phyloP scores from a whole-genome alignment of 2,888 invertebrate species.

The Euplagia quadripunctaria region DNA sequence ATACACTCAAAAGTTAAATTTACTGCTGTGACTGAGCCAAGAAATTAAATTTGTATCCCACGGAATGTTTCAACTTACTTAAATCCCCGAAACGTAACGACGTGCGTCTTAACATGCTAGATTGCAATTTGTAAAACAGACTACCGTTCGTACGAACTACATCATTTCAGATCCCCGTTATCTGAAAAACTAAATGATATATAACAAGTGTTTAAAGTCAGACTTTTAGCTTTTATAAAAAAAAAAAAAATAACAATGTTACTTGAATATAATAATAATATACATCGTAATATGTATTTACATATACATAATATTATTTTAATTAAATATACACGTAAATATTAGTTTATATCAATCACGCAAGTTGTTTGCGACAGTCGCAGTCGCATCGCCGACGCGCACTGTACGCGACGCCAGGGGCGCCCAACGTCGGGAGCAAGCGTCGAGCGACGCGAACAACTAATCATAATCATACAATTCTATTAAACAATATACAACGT shows the following conservation, averaged over 20 bases:
- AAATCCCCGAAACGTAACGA: constrained; percentile 74
- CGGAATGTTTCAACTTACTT: constrained; percentile 80
- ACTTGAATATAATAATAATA: constrained; percentile 83
- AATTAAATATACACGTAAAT: constrained; percentile 83
- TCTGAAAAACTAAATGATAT: constrained; percentile 79
- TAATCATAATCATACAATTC: constrained; percentile 74
- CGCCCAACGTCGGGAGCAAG: neutral
- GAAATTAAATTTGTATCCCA: constrained; percentile 72
- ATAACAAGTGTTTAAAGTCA: constrained; percentile 86
- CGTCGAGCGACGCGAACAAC: constrained; percentile 58
- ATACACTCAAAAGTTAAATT: constrained; percentile 46
- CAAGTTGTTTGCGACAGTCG: constrained; percentile 57
- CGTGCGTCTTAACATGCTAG: constrained; percentile 69
- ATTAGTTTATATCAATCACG: constrained; percentile 79
- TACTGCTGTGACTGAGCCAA: constrained; percentile 64
- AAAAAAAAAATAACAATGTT: constrained; percentile 82
- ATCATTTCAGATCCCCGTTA: constrained; percentile 75
- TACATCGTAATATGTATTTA: constrained; percentile 86
- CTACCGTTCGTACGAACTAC: constrained; percentile 76
- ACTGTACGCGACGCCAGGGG: no score
- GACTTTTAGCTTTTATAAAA: constrained; percentile 85
- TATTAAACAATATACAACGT: constrained; percentile 84
- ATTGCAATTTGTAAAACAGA: constrained; percentile 73
- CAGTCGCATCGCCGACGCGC: constrained; percentile 44
- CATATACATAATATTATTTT: constrained; percentile 85